phyloP scores from a whole-genome alignment of 2,888 invertebrate genomes.

The Hoplodrina ambigua region DNA sequence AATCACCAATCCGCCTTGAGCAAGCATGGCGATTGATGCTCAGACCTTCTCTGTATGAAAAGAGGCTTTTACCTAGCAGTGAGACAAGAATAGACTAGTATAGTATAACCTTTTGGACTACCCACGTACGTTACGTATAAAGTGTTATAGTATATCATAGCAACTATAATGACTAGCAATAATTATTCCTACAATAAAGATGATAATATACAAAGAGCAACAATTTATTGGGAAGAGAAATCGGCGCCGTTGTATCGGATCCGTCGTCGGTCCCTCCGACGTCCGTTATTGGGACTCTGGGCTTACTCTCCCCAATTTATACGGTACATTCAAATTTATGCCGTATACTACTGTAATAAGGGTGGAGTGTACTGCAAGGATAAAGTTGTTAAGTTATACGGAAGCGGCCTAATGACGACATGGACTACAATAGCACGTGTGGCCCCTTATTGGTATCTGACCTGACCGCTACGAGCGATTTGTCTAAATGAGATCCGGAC shows the following conservation, averaged over 20 bases:
- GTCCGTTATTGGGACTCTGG: conserved; percentile 80
- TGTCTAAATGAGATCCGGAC: conserved; percentile 90
- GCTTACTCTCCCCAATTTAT: conserved; percentile 68
- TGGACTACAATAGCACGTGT: conserved; percentile 88
- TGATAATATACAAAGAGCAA: conserved; percentile 67
- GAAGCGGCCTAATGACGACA: conserved; percentile 89
- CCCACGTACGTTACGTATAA: background rate
- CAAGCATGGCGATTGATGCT: no score
- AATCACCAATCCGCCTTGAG: no score
- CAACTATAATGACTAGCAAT: conserved; percentile 22
- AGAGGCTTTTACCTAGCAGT: no score
- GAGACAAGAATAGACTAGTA: no score
- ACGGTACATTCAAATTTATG: conserved; percentile 63
- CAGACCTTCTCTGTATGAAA: no score
- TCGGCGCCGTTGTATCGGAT: conserved; percentile 77
- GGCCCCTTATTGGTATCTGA: conserved; percentile 89
- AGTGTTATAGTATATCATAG: conserved; percentile 21
- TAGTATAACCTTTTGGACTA: background rate
- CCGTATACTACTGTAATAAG: conserved; percentile 71
- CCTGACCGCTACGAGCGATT: conserved; percentile 90
- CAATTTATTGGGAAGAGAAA: conserved; percentile 79
- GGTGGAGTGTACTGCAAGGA: conserved; percentile 57
- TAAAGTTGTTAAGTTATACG: conserved; percentile 75
- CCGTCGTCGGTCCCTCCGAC: conserved; percentile 74
- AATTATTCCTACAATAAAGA: conserved; percentile 48